phyloP scores from a whole-genome alignment of 92 coral and sea anemone genomes.

The Muricea muricata region DNA sequence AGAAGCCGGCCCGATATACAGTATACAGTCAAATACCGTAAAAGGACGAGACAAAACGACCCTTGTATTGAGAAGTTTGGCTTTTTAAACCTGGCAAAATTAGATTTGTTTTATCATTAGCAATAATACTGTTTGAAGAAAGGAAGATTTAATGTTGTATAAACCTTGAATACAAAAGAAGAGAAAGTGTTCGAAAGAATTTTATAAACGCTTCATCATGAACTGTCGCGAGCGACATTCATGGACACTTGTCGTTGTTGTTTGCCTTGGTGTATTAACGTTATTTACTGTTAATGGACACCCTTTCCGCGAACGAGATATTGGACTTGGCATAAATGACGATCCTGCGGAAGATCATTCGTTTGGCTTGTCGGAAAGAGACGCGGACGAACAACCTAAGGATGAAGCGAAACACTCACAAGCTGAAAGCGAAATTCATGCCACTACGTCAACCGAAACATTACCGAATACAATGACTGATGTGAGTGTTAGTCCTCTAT shows the following conservation, averaged over 20 bases:
- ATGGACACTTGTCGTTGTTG: conserved; percentile 14
- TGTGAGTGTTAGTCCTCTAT: too few relatives aligned
- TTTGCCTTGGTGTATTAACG: neutral
- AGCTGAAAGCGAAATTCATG: conserved; percentile 6
- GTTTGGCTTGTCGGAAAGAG: conserved; percentile 53
- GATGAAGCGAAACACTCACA: too few relatives aligned
- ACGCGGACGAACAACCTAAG: neutral
- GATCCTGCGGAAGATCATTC: conserved; percentile 21
- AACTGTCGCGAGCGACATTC: neutral
- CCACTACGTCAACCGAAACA: neutral
- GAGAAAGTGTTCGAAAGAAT: neutral
- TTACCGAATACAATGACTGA: conserved; percentile 1
- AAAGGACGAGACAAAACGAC: neutral
- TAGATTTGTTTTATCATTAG: neutral
- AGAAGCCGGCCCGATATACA: too few relatives aligned
- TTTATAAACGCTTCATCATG: neutral
- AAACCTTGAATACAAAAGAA: neutral
- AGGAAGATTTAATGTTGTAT: neutral
- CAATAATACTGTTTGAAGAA: neutral
- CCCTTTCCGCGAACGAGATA: conserved; percentile 17
- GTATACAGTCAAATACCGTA: too few relatives aligned
- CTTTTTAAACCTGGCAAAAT: neutral
- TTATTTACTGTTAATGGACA: conserved; percentile 14
- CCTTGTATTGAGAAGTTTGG: neutral
- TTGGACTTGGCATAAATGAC: neutral